Evolutionary conservation across 2,888 invertebrate species (phyloP), one percentile per base, ranked within the genome.

Genomic region (Chrysolina haemoptera): DNA sequence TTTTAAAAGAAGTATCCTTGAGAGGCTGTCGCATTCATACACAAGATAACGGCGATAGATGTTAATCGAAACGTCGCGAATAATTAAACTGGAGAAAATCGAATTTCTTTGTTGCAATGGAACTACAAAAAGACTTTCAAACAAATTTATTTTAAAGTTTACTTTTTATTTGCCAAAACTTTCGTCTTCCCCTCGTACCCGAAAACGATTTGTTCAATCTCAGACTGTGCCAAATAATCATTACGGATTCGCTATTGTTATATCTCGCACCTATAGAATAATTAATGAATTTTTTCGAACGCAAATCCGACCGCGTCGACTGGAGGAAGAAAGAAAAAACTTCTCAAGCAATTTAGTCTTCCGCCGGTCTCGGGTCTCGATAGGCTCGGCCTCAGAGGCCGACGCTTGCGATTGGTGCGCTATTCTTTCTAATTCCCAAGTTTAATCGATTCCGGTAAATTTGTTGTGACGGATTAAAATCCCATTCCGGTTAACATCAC

Each of bases 191-290:
- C 66, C 69, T 67, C 66, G 62, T 70, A 70, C 18, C 67, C 18
- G 63, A 53, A 68, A 66, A 67, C 63, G 46, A 68, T 68, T 67
- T 68, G 46, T 20, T 68, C 55, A 62, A 62, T 68, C 55, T 67
- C 46, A 70, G 62, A 59, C 59, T 62, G 64, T 41, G 27, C 63
- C 53, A 27, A 62, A 70, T 65, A 71, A 70, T 65, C 73, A 73
- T 78, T 74, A 78, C 71, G 71, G 70, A 78, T 77, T 69, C 72
- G 67, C 74, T 69, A 78, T 78, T 78, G 78, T 78, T 77, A 66
- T 62, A 62, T 73, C 75, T 69, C 73, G 72, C 75, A 68, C 75
- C 76, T 75, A 46, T 22, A 18, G 78, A 78, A 78, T 78, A 76
- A 74, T 75, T 76, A 77, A 75, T 75, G 73, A 70, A 71, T 67